Base-by-base conservation (phyloP, 2,888 invertebrate species). In the Nomada hirtipes region DNA sequence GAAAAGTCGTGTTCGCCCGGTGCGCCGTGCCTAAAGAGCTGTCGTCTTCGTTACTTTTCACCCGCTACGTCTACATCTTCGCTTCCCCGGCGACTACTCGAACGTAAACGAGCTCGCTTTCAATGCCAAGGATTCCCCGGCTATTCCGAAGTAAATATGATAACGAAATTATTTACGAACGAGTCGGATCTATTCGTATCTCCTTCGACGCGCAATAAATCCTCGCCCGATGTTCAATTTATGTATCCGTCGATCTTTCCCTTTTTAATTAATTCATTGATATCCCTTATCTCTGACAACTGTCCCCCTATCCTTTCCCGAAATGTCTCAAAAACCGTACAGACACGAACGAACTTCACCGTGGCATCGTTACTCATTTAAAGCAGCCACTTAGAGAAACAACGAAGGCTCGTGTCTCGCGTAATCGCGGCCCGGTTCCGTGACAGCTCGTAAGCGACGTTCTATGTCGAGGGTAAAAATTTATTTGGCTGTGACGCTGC, bases 1-100 rank as follows among this genome's bases (percentile, higher is more conserved):
- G 89, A 88, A 89, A 88, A 89, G 83, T 88, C 89, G 55, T 89
- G 89, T 87, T 88, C 88, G 52, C 64, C 44, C 55, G 76, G 61
- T 53, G 83, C 77, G 80, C 78, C 83, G 84, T 87, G 70, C 60
- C 87, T 86, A 84, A 87, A 87, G 86, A 87, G 79, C 87, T 88
- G 87, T 88, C 87, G 83, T 86, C 86, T 87, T 84, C 80, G 74
- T 79, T 84, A 26, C 23, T 4, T 82, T 83, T 73, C 59, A 71
- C 69, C 75, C 76, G 52, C 63, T 80, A 88, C 69, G 82, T 85
- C 82, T 85, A 88, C 88, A 87, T 86, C 77, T 67, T 59, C 72
- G 23, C 29, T n/a, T 29, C 61, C 15, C 26, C 1, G 44, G 20
- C 26, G 50, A 10, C 4, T n/a, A 36, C 20, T 42, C 15, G 68